These are phyloP conservation scores for Streblospio benedicti DNA, from an alignment of 1,140 invertebrate species.

Conservation along the genomic window DNA sequence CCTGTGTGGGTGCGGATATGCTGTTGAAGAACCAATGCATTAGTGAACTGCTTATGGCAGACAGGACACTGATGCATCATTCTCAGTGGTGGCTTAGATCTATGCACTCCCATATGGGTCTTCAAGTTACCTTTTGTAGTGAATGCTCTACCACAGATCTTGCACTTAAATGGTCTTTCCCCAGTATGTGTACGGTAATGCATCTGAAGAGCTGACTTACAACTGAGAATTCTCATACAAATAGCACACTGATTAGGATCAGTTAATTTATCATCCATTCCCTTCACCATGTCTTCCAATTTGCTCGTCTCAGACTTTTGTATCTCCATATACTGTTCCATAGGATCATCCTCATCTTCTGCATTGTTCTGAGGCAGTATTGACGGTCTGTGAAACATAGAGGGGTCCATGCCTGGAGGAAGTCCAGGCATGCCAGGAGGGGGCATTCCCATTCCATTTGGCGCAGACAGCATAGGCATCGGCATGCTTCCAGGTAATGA, in stretches of 20 bases:
- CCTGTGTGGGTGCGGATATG: constrained; percentile 77
- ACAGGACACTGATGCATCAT: constrained; percentile 94
- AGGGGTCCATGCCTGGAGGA: constrained; percentile 20
- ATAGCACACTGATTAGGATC: constrained; percentile 97
- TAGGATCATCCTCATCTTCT: constrained; percentile 65
- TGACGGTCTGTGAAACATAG: constrained; percentile 15
- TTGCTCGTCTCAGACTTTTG: constrained; percentile 91
- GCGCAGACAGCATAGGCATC: too few species aligned
- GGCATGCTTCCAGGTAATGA: too few species aligned
- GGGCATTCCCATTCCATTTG: neutral
- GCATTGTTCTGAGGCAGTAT: constrained; percentile 39
- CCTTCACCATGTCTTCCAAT: constrained; percentile 88
- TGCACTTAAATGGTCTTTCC: constrained; percentile 93
- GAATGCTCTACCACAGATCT: constrained; percentile 65
- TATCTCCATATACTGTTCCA: constrained; percentile 72
- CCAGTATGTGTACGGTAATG: constrained; percentile 97
- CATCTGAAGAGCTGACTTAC: constrained; percentile 91
- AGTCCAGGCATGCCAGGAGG: neutral
- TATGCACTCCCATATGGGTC: constrained; percentile 95
- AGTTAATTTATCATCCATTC: constrained; percentile 88
- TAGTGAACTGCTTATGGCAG: constrained; percentile 95
- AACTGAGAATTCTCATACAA: constrained; percentile 90
- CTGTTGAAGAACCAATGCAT: constrained; percentile 84
- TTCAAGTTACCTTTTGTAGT: constrained; percentile 97
- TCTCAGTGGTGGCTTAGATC: constrained; percentile 63